Percentiles rank a stretch among this genome's conserved stretches.
phyloP scores from a whole-genome alignment of 2,113 vertebrate species.

The Pipra filicauda region DNA sequence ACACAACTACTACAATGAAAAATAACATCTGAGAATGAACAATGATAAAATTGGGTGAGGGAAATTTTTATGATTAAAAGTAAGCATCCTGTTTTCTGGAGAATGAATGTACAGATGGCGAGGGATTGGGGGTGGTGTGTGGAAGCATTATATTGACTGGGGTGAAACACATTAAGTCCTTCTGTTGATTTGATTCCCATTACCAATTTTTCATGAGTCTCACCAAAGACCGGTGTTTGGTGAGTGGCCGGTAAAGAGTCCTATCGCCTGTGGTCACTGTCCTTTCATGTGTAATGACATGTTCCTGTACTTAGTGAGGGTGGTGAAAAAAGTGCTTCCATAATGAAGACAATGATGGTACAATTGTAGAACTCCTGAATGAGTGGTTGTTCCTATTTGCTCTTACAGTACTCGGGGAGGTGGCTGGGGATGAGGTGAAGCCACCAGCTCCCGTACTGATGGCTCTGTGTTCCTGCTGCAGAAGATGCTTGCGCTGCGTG shows the following conservation, averaged over 20 bases:
- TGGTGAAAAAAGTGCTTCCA: neutral
- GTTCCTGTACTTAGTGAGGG: neutral
- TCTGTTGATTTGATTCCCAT: neutral
- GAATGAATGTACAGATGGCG: neutral
- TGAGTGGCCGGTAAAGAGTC: neutral
- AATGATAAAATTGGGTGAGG: neutral
- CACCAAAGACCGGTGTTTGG: neutral
- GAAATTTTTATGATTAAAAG: neutral
- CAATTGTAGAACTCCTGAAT: neutral
- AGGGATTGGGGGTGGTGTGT: neutral
- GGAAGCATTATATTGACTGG: neutral
- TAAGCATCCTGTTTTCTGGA: neutral
- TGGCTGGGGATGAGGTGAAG: neutral
- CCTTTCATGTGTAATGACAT: neutral
- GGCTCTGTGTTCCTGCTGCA: neutral
- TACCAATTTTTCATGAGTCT: neutral
- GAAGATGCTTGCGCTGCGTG: neutral
- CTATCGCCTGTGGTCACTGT: neutral
- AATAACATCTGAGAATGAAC: neutral
- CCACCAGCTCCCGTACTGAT: neutral
- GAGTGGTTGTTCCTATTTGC: neutral
- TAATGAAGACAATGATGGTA: neutral
- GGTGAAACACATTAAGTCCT: neutral
- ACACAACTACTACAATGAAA: neutral
- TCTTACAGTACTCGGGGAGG: neutral